These are phyloP conservation scores for Erebia epiphron DNA, from an alignment of 2,888 invertebrate genomes.

Conservation along the genomic window DNA sequence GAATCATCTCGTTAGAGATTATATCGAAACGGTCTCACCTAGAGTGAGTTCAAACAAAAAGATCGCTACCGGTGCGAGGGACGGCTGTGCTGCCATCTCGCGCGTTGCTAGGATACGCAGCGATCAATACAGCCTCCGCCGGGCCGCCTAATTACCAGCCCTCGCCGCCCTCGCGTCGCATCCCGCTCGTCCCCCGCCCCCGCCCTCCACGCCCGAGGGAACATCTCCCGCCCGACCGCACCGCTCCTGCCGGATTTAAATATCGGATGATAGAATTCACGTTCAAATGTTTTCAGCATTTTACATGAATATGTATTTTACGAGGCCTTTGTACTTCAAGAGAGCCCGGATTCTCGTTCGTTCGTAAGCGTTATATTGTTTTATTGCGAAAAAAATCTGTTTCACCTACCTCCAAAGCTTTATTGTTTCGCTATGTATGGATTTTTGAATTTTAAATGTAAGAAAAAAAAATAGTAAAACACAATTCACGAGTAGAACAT, in stretches of 20 bases:
- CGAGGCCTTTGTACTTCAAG: constrained; percentile 54
- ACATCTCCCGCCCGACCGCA: constrained; percentile 64
- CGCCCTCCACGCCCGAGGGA: constrained; percentile 46
- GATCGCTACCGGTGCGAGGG: constrained; percentile 64
- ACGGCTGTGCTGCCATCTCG: constrained; percentile 76
- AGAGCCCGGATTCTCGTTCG: constrained; percentile 44
- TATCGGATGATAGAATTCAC: constrained; percentile 81
- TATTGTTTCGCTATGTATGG: not conserved
- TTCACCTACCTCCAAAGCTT: not conserved
- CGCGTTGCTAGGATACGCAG: constrained; percentile 79
- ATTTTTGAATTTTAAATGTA: not conserved
- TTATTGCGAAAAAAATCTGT: constrained; percentile 12
- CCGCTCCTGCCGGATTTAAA: constrained; percentile 71
- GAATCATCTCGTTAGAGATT: constrained; percentile 73
- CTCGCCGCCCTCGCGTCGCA: constrained; percentile 44
- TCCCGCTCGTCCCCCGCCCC: constrained; percentile 43
- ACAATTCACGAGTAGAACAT: too few relatives aligned
- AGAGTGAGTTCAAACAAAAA: constrained; percentile 74
- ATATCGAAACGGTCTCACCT: constrained; percentile 79
- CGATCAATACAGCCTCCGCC: constrained; percentile 83
- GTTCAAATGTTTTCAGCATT: constrained; percentile 73
- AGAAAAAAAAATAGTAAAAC: too few relatives aligned
- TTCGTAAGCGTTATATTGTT: constrained; percentile 31
- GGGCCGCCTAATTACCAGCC: constrained; percentile 80
- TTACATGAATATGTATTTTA: constrained; percentile 71